Conservation (phyloP, 2,113 vertebrate species). For the Ardeotis arabs region DNA sequence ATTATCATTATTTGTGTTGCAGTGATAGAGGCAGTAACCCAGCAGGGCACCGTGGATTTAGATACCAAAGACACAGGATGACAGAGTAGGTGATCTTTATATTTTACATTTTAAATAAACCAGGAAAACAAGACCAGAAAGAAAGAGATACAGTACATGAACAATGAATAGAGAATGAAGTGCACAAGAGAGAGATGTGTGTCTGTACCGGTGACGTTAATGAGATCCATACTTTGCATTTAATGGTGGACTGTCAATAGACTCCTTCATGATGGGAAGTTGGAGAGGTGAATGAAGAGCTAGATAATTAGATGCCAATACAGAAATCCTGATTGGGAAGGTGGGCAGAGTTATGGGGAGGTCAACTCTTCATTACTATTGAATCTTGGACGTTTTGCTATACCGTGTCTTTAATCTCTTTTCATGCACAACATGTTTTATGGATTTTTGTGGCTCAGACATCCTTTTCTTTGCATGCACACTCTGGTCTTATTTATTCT, state of each 20-base stretch:
- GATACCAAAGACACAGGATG: neutral
- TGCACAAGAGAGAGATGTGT: neutral
- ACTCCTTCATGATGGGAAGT: neutral
- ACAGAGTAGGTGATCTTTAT: neutral
- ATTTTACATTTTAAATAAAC: slow-evolving; percentile 2
- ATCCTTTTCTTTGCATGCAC: fast-evolving
- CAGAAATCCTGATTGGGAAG: neutral
- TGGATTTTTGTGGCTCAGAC: neutral
- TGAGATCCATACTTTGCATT: neutral
- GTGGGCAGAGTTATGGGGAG: neutral
- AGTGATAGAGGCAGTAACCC: neutral
- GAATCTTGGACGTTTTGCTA: neutral
- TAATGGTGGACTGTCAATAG: neutral
- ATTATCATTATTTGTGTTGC: neutral
- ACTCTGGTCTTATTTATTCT: neutral
- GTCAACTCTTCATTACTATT: neutral
- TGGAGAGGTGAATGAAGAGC: neutral
- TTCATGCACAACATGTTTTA: neutral
- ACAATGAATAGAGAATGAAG: neutral
- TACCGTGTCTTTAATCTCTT: neutral
- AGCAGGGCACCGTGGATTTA: slow-evolving; percentile 24
- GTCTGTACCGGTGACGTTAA: neutral
- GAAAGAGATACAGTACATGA: neutral
- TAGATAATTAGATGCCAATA: neutral
- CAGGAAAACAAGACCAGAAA: neutral